Evolutionary conservation across 2,113 vertebrate species (phyloP).

Genomic region (Riparia riparia): DNA sequence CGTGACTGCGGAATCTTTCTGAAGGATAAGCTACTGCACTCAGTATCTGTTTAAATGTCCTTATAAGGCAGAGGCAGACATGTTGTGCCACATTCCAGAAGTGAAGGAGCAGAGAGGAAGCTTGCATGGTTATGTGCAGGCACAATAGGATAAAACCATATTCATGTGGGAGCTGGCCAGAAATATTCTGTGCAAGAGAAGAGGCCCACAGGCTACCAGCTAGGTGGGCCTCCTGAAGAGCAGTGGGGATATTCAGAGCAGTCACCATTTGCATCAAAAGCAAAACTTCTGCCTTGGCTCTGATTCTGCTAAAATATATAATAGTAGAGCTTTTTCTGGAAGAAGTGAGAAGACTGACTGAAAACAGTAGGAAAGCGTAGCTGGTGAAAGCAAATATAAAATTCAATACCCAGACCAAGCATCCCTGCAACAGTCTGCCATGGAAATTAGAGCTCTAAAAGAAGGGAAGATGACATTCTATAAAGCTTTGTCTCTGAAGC

Average conservation of each 20-base stretch:
- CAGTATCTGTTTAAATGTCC: background rate
- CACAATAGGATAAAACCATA: accelerated
- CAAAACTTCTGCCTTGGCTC: background rate
- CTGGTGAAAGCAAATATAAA: background rate
- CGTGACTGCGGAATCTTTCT: background rate
- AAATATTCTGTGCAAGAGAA: background rate
- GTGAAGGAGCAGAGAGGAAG: background rate
- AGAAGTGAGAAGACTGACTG: background rate
- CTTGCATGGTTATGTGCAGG: background rate
- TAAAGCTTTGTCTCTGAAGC: background rate
- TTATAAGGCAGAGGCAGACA: background rate
- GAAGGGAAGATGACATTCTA: background rate
- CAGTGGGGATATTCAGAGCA: background rate
- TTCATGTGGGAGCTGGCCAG: background rate
- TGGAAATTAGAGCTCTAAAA: background rate
- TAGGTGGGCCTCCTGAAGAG: background rate
- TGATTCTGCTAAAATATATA: background rate
- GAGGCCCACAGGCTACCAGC: background rate
- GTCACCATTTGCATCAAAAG: background rate
- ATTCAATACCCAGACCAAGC: background rate
- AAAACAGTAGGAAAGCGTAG: background rate
- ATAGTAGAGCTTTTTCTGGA: background rate
- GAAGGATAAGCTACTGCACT: background rate
- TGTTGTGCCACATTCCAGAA: background rate
- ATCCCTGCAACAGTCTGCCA: background rate